Percentiles rank a stretch among this genome's conserved stretches.
Evolutionary conservation across 2,113 vertebrate genomes (phyloP).

Genomic region (Oreochromis niloticus): DNA sequence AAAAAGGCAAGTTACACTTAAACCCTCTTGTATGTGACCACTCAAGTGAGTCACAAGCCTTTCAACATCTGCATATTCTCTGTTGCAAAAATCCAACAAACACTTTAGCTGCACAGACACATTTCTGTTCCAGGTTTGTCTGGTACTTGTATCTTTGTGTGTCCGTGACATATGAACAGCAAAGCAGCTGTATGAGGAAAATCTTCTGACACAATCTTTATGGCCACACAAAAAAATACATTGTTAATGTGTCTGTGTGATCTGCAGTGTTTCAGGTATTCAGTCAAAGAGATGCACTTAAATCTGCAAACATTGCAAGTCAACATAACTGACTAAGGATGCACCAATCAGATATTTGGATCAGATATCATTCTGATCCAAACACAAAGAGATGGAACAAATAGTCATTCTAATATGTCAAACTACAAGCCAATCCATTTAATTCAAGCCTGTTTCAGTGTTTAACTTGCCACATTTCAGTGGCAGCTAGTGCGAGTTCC

Average conservation of each 20-base stretch:
- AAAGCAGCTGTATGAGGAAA: neutral
- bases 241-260: neutral
- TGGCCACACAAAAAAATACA: neutral
- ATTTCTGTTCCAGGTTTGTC: neutral
- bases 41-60: neutral
- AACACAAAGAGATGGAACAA: neutral
- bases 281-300: neutral
- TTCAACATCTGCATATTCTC: neutral
- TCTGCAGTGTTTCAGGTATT: neutral
- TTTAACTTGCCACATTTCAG: neutral
- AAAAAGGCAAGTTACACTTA: neutral
- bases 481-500: fast-evolving
- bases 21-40: neutral
- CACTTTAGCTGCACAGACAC: neutral
- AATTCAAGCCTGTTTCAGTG: neutral
- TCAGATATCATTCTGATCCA: neutral
- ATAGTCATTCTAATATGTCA: neutral
- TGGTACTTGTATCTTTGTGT: neutral
- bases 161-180: neutral
- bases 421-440: neutral
- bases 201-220: neutral
- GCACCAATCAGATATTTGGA: neutral
- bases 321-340: neutral
- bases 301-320: neutral
- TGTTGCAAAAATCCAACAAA: neutral